Base-by-base conservation (phyloP, 2,113 vertebrate genomes). In the Megaleporinus macrocephalus region DNA sequence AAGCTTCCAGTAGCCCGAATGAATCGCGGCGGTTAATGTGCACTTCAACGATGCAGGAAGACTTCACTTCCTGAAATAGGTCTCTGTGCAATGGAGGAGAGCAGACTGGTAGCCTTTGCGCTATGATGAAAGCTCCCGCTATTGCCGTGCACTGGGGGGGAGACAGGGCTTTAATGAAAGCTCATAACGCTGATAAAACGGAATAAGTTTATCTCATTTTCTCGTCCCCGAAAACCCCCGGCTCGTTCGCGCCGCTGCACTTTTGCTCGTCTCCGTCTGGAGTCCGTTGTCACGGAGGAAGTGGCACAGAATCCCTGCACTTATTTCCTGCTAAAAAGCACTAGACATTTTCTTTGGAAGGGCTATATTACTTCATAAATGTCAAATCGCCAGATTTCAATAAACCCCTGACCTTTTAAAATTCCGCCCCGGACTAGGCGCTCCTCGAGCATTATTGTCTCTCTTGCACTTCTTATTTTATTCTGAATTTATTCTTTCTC, bases 351-450 rank as follows among this genome's bases (percentile, higher is more conserved):
- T 82, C 63, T 66, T 44, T 26, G 68, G 11, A 15, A 68, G n/a
- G 69, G 66, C 47, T 79, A 62, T 73, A 83, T 86, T 77, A 69
- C 84, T 83, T 59, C 33, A 86, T 57, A 86, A 86, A 86, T 86
- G 84, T 83, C 84, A 86, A 76, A 79, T 79, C 82, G 24, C 76
- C 76, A 68, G 53, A 76, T 86, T 80, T 79, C 61, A 86, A 80
- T 86, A 86, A 70, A 86, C 80, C 77, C 30, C 33, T 66, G 73
- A 86, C 78, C 85, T 86, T 83, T 83, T 55, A 16, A 65, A 83
- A 76, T 85, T 75, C 65, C 55, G 51, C 33, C 44, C 30, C 29
- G 59, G 74, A 51, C 29, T 33, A 65, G 29, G 53, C 78, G 47
- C 36, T 82, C 53, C 30, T 76, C 41, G 4, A 82, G 69, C 62